Base-by-base conservation (phyloP, 2,888 invertebrate genomes). In the Sycophila texana region DNA sequence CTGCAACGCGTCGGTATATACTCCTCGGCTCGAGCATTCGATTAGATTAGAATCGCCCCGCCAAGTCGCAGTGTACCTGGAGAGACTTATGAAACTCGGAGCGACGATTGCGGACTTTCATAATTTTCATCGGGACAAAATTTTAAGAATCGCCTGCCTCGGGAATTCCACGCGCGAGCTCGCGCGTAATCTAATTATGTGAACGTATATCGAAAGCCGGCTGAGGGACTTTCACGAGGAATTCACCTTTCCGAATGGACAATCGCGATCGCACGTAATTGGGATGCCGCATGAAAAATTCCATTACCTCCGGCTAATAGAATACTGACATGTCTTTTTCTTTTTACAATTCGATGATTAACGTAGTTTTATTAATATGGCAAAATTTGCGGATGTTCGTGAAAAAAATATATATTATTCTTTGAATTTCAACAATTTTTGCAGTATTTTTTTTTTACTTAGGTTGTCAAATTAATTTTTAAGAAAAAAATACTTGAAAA, bases 1-100 rank as follows among this genome's bases (percentile, higher is more conserved):
- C 22, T 10, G 65, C 63, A 71, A 71, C 65, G 57, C 57, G 70
- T n/a, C 18, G n/a, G 16, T 73, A 55, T 1, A 26, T 26, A 2
- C 26, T 26, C 51, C 57, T 0, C 18, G 65, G 66, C 53, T 65
- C 61, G 58, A 39, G 39, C 75, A 66, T 72, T 55, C 65, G 72
- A 79, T 79, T 72, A 55, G 75, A 75, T 75, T 71, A 30, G 22
- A 72, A 75, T 71, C 70, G 55, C 18, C 1, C 58, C 16, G 26
- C 14, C 26, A 58, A 66, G 26, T 51, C 65, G 1, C 2, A 26
- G 53, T 70, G 74, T 61, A 74, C 70, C 74, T 53, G 61, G n/a
- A 39, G 10, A 14, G 67, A 20, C 53, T 77, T 70, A 65, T 26
- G 65, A 71, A 65, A 63, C 70, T 47, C 12, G 7, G 12, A 14